phyloP scores from a whole-genome alignment of 2,888 invertebrate genomes.

The Xylophagus ater region DNA sequence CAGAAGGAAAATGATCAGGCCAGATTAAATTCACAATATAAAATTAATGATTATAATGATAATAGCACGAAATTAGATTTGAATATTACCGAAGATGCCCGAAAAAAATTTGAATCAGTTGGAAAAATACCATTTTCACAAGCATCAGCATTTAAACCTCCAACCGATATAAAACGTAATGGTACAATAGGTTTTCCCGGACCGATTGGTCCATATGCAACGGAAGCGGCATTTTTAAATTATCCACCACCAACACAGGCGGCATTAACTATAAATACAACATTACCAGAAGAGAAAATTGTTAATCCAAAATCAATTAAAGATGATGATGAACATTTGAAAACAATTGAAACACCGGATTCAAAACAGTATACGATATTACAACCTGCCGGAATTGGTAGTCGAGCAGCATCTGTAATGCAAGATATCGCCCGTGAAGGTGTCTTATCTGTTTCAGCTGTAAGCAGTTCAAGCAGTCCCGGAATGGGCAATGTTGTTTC shows the following conservation, averaged over 20 bases:
- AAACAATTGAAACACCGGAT: conserved; percentile 33
- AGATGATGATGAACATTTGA: conserved; percentile 18
- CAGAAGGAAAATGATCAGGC: conserved; percentile 39
- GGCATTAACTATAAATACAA: conserved; percentile 21
- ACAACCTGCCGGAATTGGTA: conserved; percentile 71
- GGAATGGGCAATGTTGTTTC: conserved; percentile 43
- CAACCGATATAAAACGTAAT: conserved; percentile 52
- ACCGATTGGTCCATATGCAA: conserved; percentile 47
- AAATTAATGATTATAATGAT: conserved; percentile 13
- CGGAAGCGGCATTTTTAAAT: conserved; percentile 65
- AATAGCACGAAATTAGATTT: conserved; percentile 15
- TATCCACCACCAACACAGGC: conserved; percentile 41
- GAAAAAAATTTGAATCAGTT: conserved; percentile 17
- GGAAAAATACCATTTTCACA: conserved; percentile 54
- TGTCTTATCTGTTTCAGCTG: conserved; percentile 49
- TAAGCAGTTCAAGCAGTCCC: conserved; percentile 30
- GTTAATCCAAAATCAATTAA: conserved; percentile 8
- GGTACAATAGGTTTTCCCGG: conserved; percentile 39
- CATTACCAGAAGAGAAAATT: conserved; percentile 2
- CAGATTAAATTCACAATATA: conserved; percentile 30
- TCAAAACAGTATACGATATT: conserved; percentile 79
- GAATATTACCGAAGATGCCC: conserved; percentile 15
- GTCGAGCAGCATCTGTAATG: conserved; percentile 68
- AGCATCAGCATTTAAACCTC: conserved; percentile 71
- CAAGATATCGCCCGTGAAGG: conserved; percentile 64